Evolutionary conservation across 2,888 invertebrate species (phyloP), one percentile per base, ranked within the genome.

Genomic region (Lutraria lutraria): DNA sequence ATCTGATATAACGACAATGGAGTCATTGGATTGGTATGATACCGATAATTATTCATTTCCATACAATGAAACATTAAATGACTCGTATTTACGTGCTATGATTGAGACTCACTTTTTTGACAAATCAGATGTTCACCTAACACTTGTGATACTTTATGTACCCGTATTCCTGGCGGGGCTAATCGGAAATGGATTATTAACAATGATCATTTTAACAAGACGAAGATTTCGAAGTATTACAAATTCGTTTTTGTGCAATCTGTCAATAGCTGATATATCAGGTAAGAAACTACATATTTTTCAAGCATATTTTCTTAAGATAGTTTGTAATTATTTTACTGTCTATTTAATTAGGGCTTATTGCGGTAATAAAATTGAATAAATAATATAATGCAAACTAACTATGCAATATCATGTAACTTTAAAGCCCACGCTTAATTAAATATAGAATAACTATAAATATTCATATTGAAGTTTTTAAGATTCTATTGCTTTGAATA

Each of bases 181-280:
- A 43, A 16, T 92, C 19, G 94, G 94, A 21, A 94, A 94, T 72
- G 87, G 91, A 31, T 87, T 90, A 29, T 90, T 94, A 56, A 81
- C 92, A 3, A 60, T 93, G 10, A 89, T 94, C 21, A 93, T 94
- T 15, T 63, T 89, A 19, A 87, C 91, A 2, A 87, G 89, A 4
- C 87, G 91, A 79, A 91, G 90, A 52, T 87, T 94, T 25, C 85
- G 93, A 60, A 94, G 92, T 84, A 88, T 93, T 10, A 94, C 94
- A 0, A 94, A 94, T 60, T 83, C 93, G 31, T 91, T 93, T 31
- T 86, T 94, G 72, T 93, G 92, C 85, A 94, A 94, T 72, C 88
- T 94, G 90, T 93, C 94, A 0, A 72, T 93, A 16, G 93, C 94
- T 2, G 94, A 94, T 85, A 76, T 93, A n/a, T 88, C 90, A 89